A percentile compares a stretch with the other conserved stretches of the same genome.
phyloP scores from a whole-genome alignment of 2,113 vertebrate species.

The Grammomys dolichurus region DNA sequence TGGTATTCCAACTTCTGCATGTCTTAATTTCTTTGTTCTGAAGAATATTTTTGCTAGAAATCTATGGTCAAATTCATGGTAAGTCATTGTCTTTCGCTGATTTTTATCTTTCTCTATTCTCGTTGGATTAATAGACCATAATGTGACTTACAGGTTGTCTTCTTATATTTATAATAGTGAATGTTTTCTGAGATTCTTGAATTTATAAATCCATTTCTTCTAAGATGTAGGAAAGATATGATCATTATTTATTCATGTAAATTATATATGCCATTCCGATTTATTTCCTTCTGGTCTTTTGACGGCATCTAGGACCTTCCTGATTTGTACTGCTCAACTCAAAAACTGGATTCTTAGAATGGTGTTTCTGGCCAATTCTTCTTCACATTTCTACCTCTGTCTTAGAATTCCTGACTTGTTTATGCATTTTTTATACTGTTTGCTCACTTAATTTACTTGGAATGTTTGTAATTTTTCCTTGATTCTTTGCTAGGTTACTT shows the following conservation, averaged over 20 bases:
- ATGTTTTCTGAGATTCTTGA: background rate
- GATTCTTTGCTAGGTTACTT: background rate
- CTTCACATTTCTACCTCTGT: background rate
- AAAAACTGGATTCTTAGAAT: background rate
- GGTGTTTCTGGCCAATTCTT: background rate
- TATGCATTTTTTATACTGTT: background rate
- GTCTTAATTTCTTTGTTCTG: background rate
- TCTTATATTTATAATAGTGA: background rate
- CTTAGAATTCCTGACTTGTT: background rate
- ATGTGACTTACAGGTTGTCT: background rate
- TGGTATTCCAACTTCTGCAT: background rate
- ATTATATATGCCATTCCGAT: fast-evolving
- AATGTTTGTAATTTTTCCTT: background rate
- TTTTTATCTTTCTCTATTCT: background rate
- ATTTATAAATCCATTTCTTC: background rate
- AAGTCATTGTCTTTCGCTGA: background rate
- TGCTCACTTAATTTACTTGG: background rate
- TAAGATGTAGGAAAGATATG: background rate
- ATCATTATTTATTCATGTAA: background rate
- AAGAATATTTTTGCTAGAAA: background rate
- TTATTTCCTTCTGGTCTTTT: background rate
- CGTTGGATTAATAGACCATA: background rate
- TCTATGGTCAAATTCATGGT: background rate
- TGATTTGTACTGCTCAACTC: background rate
- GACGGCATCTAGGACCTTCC: too few species aligned